Evolutionary conservation across 2,113 vertebrate species (phyloP), one percentile per base, ranked within the genome.

Genomic region (Corydoras sp.): DNA sequence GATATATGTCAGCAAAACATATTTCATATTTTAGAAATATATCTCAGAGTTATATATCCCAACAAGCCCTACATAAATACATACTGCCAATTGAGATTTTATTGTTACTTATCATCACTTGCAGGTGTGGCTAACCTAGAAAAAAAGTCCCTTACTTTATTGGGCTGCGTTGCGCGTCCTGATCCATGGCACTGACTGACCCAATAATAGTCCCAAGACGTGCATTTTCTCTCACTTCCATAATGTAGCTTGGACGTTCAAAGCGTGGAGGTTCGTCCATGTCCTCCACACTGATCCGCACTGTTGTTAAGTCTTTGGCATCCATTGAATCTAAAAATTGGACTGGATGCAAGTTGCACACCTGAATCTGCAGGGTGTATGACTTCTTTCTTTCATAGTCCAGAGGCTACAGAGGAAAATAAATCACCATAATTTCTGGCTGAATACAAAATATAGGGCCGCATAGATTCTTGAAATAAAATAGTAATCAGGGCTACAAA

Each of bases 201-300:
- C 95, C 95, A 59, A 97, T 83, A 0, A 89, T 73, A 0, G 81
- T 87, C 65, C 93, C 92, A 69, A 93, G 81, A 4, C 83, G 86
- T 10, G 92, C 88, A 1, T 98, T 92, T 81, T 98, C 96, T 81
- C 93, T 93, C 72, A 96, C 91, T 76, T 98, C 93, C 63, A 97
- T 85, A 72, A 92, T 63, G 43, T 98, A 98, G 58, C 89, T 92
- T 70, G 89, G 79, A 76, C 91, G 92, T 85, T 91, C 91, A 71
- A 98, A 98, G 61, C 92, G 77, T 0, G 96, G 95, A 0, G 94
- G 92, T 71, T 98, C 96, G 13, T 98, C 94, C n/a, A 94, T 92
- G 50, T 98, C 96, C 29, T 95, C 92, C 67, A 98, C 91, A 0
- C 75, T 82, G 13, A 98, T 86, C 81, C 89, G 90, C 4, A 98